Evolutionary conservation across 2,113 vertebrate genomes (phyloP), one percentile per base, ranked within the genome.

Genomic region (Bufo gargarizans): DNA sequence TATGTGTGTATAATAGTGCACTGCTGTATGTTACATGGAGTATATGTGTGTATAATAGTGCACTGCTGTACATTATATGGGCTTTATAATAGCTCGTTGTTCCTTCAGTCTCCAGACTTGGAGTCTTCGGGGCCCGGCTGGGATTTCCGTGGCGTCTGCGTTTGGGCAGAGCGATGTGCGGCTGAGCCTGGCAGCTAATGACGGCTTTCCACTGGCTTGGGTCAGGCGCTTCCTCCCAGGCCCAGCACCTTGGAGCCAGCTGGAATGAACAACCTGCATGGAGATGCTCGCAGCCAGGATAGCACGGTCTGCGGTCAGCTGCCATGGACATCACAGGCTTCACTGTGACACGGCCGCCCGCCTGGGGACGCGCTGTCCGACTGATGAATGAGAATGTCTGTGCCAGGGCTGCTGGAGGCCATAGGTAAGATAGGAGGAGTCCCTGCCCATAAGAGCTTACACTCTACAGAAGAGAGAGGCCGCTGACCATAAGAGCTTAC

Each of bases 141-240:
- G 53, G 65, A 76, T 63, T 61, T 50, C 74, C 76, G 86, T 50
- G 53, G 77, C 45, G 65, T 87, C 50, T 87, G 56, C 49, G 56
- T 61, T 47, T 82, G 86, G 61, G 65, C 78, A 72, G 55, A 71
- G 79, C 12, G 55, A 63, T 76, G 69, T 53, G 67, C 67, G 78
- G 56, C 22, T 9, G 67, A 82, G 67, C 56, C 55, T 88, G 78
- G 79, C 67, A 88, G 33, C 53, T 82, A 88, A 87, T 82, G 67
- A 50, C 86, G 63, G 45, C 67, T 82, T 88, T 82, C 53, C 45
- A 3, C 74, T 88, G 86, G 86, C 86, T 82, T 10, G 86, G 61
- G 61, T 47, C 77, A 22, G 58, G 20, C 50, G 33, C 86, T 80
- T 87, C 86, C 74, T 74, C 72, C 53, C 47, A 17, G 61, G 14